Evolutionary conservation across 2,888 invertebrate species (phyloP).

Genomic region (Drosophila rellima): DNA sequence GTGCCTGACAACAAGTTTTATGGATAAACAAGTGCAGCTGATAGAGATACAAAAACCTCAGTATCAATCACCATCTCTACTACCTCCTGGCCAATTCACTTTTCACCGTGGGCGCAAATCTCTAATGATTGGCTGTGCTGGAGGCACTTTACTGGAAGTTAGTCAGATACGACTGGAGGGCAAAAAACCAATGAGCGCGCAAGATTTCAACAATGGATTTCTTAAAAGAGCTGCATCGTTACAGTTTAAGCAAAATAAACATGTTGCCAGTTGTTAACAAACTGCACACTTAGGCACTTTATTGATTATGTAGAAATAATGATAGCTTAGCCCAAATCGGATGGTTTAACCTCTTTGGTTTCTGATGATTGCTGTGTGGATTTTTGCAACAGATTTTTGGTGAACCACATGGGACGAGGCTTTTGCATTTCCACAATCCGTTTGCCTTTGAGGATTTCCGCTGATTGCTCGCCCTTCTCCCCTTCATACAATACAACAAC

Average conservation of each 20-base stretch:
- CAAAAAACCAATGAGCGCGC: constrained; percentile 90
- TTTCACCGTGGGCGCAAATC: constrained; percentile 88
- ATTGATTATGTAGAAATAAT: constrained; percentile 32
- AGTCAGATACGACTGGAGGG: constrained; percentile 89
- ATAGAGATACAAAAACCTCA: constrained; percentile 86
- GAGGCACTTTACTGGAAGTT: constrained; percentile 89
- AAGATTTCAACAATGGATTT: constrained; percentile 95
- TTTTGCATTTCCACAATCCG: constrained; percentile 94
- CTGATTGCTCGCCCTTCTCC: constrained; percentile 89
- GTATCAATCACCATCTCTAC: neutral
- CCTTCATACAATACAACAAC: constrained; percentile 94
- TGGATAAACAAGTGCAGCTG: constrained; percentile 88
- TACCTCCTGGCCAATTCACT: constrained; percentile 87
- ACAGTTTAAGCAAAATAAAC: constrained; percentile 66
- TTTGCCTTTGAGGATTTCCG: constrained; percentile 89
- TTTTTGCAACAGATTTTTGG: constrained; percentile 92
- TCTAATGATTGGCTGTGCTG: constrained; percentile 89
- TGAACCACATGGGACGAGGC: constrained; percentile 95
- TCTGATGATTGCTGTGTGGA: constrained; percentile 89
- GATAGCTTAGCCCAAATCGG: constrained; percentile 88
- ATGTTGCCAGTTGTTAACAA: constrained; percentile 45
- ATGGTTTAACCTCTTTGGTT: constrained; percentile 91
- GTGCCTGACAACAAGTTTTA: constrained; percentile 88
- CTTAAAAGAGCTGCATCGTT: constrained; percentile 85
- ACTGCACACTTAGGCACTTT: constrained; percentile 20